These are phyloP conservation scores for Microtus montanus DNA, from an alignment of 2,113 vertebrate species.

Conservation along the genomic window DNA sequence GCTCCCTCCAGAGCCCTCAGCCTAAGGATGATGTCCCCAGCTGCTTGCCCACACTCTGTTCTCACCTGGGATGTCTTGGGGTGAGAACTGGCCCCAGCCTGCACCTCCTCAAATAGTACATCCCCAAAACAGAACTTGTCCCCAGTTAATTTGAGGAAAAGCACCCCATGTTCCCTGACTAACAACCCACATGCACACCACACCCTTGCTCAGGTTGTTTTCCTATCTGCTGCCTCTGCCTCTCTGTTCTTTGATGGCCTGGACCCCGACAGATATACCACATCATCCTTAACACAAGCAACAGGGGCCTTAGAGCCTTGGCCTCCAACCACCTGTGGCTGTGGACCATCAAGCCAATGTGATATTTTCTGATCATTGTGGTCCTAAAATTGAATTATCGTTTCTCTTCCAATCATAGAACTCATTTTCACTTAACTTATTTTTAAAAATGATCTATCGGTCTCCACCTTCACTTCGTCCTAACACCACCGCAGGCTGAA, in stretches of 20 bases:
- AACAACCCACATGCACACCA: background rate
- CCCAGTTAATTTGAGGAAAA: background rate
- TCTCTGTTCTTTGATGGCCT: background rate
- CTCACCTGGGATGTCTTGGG: too few species aligned
- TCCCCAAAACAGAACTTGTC: background rate
- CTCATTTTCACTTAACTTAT: constrained; percentile 55
- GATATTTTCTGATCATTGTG: background rate
- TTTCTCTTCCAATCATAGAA: constrained; percentile 11
- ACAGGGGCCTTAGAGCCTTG: background rate
- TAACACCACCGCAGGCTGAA: background rate
- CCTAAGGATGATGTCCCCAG: background rate
- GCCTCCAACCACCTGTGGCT: background rate
- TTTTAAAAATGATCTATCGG: constrained; percentile 9
- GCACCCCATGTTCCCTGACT: background rate
- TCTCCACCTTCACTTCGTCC: background rate
- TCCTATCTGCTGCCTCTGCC: background rate
- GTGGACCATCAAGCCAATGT: background rate
- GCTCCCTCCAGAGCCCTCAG: background rate
- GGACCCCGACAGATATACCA: background rate
- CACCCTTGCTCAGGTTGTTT: background rate
- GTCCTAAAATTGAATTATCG: background rate
- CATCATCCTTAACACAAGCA: background rate
- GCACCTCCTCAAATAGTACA: background rate
- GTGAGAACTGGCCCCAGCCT: background rate
- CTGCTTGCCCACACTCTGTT: too few species aligned